These are phyloP conservation scores for Endotricha flammealis DNA, from an alignment of 2,888 invertebrate species.

Conservation along the genomic window DNA sequence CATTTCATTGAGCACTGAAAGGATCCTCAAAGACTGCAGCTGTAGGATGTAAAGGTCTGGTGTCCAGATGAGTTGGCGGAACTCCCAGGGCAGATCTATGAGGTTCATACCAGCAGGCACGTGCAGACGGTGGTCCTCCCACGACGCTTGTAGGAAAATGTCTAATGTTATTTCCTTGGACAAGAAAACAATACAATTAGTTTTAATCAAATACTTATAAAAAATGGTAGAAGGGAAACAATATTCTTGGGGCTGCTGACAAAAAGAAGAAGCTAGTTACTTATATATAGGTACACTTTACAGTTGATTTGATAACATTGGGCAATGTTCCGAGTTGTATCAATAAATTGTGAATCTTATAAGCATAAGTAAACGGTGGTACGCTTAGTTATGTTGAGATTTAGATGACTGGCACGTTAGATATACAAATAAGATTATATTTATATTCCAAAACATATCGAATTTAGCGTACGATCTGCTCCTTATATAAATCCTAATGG, in stretches of 20 bases:
- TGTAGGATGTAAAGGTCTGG: conserved; percentile 82
- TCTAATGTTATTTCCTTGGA: conserved; percentile 81
- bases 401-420: neutral
- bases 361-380: neutral
- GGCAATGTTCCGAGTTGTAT: neutral
- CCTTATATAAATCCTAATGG: too few relatives aligned
- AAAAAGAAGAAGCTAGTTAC: too few relatives aligned
- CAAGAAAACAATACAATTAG: conserved; percentile 12
- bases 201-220: neutral
- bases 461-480: too few relatives aligned
- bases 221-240: too few relatives aligned
- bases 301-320: neutral
- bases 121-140: conserved; percentile 76
- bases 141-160: conserved; percentile 81
- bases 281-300: neutral
- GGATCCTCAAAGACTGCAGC: conserved; percentile 79
- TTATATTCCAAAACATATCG: too few relatives aligned
- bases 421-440: neutral
- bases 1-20: conserved; percentile 80
- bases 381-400: neutral
- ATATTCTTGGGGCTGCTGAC: too few relatives aligned
- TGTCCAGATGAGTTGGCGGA: conserved; percentile 79
- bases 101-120: conserved; percentile 62
- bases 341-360: neutral
- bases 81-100: conserved; percentile 81